Evolutionary conservation across 2,888 invertebrate genomes (phyloP).

Genomic region (Troglohyphantes excavatus): DNA sequence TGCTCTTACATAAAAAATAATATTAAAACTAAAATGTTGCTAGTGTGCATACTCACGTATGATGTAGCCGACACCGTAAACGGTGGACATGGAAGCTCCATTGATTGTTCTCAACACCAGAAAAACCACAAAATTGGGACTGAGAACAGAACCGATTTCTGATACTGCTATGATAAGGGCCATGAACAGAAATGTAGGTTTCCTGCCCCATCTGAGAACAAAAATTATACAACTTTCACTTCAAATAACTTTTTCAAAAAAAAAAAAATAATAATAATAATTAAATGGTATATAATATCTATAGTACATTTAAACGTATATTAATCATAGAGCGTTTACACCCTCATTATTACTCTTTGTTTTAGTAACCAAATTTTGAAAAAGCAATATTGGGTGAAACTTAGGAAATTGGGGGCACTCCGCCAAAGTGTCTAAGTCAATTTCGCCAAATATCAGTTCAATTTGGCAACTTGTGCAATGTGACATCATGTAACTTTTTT

Average conservation of each 20-base stretch:
- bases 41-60: constrained; percentile 72
- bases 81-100: constrained; percentile 70
- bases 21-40: neutral
- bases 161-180: constrained; percentile 54
- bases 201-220: constrained; percentile 73
- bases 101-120: constrained; percentile 68
- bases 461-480: too few relatives aligned
- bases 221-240: neutral
- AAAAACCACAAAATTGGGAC: constrained; percentile 67
- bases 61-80: constrained; percentile 74
- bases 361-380: too few relatives aligned
- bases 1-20: neutral
- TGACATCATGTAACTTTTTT: neutral
- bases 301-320: neutral
- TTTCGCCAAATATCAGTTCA: too few relatives aligned
- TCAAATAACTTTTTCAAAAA: neutral
- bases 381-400: too few relatives aligned
- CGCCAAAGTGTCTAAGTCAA: too few relatives aligned
- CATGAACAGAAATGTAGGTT: constrained; percentile 60
- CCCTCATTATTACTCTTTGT: too few relatives aligned
- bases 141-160: constrained; percentile 61
- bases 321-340: neutral
- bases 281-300: too few relatives aligned
- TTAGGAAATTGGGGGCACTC: too few relatives aligned
- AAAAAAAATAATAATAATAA: neutral